A percentile compares a stretch with the other conserved stretches of the same genome.
Evolutionary conservation across 2,888 invertebrate genomes (phyloP).

Genomic region (Unio pictorum): DNA sequence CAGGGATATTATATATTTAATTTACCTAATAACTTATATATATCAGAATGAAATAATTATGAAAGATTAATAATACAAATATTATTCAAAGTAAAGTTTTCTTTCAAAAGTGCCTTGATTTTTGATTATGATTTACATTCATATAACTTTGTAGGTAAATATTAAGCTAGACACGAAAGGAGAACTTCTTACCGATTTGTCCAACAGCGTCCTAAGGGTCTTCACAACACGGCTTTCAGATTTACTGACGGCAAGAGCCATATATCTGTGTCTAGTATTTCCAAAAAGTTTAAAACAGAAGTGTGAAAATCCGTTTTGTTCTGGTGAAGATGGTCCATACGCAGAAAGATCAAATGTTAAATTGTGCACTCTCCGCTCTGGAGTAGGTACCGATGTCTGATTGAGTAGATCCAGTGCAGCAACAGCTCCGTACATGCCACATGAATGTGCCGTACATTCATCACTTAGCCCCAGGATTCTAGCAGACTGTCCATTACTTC

Average conservation of each 20-base stretch:
- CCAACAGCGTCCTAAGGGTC: slow-evolving; percentile 61
- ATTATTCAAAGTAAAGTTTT: neutral
- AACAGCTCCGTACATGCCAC: slow-evolving; percentile 63
- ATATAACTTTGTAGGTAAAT: neutral
- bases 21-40: no score
- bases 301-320: slow-evolving; percentile 44
- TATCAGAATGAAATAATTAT: neutral
- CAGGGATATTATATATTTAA: no score
- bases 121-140: neutral
- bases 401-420: slow-evolving; percentile 59
- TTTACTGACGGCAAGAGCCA: slow-evolving; percentile 63
- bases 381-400: slow-evolving; percentile 48
- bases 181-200: slow-evolving; percentile 63
- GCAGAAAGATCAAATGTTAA: slow-evolving; percentile 64
- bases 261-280: slow-evolving; percentile 58
- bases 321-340: slow-evolving; percentile 43
- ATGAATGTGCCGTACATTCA: slow-evolving; percentile 59
- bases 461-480: slow-evolving; percentile 63
- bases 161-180: no score
- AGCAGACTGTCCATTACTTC: slow-evolving; percentile 57
- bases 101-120: neutral
- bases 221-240: slow-evolving; percentile 64
- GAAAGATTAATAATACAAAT: neutral
- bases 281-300: slow-evolving; percentile 68
- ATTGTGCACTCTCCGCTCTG: slow-evolving; percentile 56